A percentile compares a stretch with the other conserved stretches of the same genome.
These are phyloP conservation scores for Dasyornis broadbenti DNA, from an alignment of 2,113 vertebrate genomes.

Conservation along the genomic window DNA sequence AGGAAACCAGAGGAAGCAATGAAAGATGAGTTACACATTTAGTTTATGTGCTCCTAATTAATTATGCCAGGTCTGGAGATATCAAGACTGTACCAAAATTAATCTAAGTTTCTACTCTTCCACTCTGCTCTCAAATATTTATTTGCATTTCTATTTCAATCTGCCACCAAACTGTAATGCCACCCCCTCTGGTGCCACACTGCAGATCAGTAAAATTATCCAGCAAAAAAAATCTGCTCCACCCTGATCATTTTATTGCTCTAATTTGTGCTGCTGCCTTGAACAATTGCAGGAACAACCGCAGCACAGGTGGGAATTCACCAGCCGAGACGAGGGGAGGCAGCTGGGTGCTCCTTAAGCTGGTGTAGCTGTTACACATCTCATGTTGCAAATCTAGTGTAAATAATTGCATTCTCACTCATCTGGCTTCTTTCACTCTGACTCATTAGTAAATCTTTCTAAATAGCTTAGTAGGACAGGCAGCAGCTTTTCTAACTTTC, in stretches of 20 bases:
- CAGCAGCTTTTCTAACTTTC: not conserved
- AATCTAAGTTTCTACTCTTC: not conserved
- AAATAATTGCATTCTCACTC: not conserved
- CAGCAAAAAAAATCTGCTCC: not conserved
- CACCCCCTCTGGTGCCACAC: not conserved
- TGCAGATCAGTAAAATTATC: not conserved
- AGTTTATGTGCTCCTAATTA: not conserved
- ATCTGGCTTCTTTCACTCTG: not conserved
- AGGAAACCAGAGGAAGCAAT: not conserved
- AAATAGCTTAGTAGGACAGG: not conserved
- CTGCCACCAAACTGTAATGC: not conserved
- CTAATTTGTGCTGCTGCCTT: not conserved
- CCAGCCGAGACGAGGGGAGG: fast-evolving
- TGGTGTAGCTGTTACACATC: not conserved
- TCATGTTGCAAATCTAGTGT: not conserved
- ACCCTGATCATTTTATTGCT: not conserved
- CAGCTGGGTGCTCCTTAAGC: not conserved
- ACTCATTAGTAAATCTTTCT: not conserved
- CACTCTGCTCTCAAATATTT: not conserved
- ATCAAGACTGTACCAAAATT: not conserved
- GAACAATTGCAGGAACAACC: not conserved
- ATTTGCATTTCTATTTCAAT: not conserved
- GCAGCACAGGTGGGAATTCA: not conserved
- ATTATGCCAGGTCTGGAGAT: not conserved
- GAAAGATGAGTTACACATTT: not conserved